Conservation (phyloP, 2,888 invertebrate species). For the Andrena trimmerana region DNA sequence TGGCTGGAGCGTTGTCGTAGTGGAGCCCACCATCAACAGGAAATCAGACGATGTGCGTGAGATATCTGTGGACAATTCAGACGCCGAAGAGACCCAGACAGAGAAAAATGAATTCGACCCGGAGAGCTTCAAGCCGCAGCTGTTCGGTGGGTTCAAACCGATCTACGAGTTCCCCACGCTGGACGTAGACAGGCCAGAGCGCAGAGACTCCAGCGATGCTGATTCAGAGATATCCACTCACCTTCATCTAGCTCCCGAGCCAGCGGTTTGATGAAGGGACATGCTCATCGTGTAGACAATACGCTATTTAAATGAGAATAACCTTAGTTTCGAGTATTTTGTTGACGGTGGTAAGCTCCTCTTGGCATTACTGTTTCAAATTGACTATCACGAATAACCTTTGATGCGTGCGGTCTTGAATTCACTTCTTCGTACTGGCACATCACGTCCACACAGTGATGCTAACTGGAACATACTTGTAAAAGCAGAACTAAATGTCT, state of each 20-base stretch:
- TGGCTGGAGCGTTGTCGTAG: slow-evolving; percentile 88
- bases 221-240: slow-evolving; percentile 28
- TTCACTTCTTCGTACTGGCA: background rate
- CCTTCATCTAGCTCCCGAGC: background rate
- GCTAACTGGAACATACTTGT: slow-evolving; percentile 27
- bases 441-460: slow-evolving; percentile 6
- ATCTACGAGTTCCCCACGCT: slow-evolving; percentile 86
- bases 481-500: slow-evolving; percentile 29
- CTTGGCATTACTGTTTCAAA: slow-evolving; percentile 38
- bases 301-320: slow-evolving; percentile 32
- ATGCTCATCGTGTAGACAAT: slow-evolving; percentile 24
- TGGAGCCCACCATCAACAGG: slow-evolving; percentile 52
- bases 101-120: slow-evolving; percentile 86
- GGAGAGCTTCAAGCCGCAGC: slow-evolving; percentile 89
- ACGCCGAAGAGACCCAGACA: slow-evolving; percentile 73
- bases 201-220: slow-evolving; percentile 32
- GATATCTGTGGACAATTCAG: slow-evolving; percentile 31
- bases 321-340: slow-evolving; percentile 36
- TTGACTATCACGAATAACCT: background rate
- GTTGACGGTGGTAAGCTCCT: slow-evolving; percentile 13
- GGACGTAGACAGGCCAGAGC: slow-evolving; percentile 60
- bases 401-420: background rate
- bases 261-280: slow-evolving; percentile 49
- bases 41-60: slow-evolving; percentile 47
- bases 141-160: slow-evolving; percentile 90